A percentile compares a stretch with the other conserved stretches of the same genome.
Conservation (phyloP, 2,888 invertebrate species). For the Mycalesis mineus region DNA sequence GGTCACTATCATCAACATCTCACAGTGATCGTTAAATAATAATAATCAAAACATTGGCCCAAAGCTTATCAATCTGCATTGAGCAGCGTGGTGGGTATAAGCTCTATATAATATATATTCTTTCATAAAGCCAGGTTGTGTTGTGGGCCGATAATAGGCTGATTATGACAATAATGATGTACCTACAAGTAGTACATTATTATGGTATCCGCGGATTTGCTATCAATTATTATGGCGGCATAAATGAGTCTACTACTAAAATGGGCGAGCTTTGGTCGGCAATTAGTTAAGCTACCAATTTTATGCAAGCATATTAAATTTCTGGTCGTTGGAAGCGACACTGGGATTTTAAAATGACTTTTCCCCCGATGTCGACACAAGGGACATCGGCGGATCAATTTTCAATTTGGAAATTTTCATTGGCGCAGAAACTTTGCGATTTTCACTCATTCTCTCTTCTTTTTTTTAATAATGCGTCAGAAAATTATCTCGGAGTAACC, state of each 20-base stretch:
- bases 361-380: constrained; percentile 12
- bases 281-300: constrained; percentile 15
- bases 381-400: constrained; percentile 23
- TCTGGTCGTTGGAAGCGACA: constrained; percentile 3
- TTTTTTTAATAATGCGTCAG: constrained; percentile 8
- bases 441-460: not conserved
- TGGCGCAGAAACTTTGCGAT: not conserved
- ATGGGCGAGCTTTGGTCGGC: not conserved
- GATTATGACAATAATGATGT: too few relatives aligned
- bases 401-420: constrained; percentile 25
- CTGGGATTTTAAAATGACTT: constrained; percentile 20
- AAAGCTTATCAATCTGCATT: too few relatives aligned
- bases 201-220: not conserved
- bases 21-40: too few relatives aligned
- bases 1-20: too few relatives aligned
- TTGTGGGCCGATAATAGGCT: too few relatives aligned
- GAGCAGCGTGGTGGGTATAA: too few relatives aligned
- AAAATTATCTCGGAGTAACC: not conserved
- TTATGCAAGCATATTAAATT: constrained; percentile 18
- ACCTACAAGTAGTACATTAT: not conserved
- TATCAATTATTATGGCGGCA: too few relatives aligned
- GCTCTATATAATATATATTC: too few relatives aligned
- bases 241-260: not conserved
- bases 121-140: too few relatives aligned
- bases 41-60: too few relatives aligned